Percentiles rank a stretch among this genome's conserved stretches.
Evolutionary conservation across 2,113 vertebrate species (phyloP).

Genomic region (Aspidoscelis tigris): DNA sequence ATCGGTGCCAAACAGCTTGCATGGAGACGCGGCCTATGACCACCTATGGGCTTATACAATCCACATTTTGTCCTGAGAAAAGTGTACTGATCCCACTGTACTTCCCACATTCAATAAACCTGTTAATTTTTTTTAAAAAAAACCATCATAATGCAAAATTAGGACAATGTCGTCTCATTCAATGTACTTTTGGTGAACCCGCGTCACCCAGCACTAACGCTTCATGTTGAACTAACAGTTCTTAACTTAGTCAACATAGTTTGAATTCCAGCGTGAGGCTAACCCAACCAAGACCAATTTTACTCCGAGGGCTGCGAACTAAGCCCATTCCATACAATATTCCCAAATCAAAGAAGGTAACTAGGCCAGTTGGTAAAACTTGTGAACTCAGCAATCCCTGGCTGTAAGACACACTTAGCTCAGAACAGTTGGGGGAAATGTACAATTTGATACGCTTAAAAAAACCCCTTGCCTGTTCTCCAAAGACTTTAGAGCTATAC

Average conservation of each 20-base stretch:
- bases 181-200: constrained; percentile 7
- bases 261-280: background rate
- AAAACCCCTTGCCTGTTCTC: background rate
- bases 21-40: no score
- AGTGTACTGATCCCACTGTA: background rate
- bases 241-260: constrained; percentile 12
- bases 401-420: background rate
- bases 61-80: background rate
- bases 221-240: constrained; percentile 9
- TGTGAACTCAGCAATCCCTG: background rate
- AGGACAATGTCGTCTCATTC: background rate
- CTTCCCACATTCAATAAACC: background rate
- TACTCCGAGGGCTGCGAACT: background rate
- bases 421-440: background rate
- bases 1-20: no score
- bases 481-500: background rate
- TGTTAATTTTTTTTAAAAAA: background rate
- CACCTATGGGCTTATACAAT: no score
- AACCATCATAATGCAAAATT: background rate
- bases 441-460: background rate
- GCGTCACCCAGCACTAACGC: background rate
- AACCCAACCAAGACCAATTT: background rate
- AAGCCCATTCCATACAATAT: background rate
- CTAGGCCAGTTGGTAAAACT: background rate
- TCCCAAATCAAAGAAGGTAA: background rate